phyloP scores from a whole-genome alignment of 2,113 vertebrate genomes.

The Brachionichthys hirsutus region DNA sequence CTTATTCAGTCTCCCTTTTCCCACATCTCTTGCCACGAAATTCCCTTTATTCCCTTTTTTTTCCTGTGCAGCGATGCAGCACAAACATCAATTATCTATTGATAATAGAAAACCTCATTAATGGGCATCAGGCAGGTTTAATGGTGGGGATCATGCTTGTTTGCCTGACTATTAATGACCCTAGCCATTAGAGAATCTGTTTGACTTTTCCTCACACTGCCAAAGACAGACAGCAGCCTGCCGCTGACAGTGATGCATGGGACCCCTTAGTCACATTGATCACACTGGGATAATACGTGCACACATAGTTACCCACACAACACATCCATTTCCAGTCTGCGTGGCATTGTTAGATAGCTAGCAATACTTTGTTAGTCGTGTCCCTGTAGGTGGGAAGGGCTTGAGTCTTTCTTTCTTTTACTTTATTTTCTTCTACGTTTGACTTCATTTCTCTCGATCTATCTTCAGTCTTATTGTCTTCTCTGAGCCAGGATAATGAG shows the following conservation, averaged over 20 bases:
- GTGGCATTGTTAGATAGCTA: background rate
- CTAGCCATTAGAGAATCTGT: constrained; percentile 42
- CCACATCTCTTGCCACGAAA: too few relatives aligned
- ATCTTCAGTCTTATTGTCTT: constrained; percentile 3
- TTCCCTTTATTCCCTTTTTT: too few relatives aligned
- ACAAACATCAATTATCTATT: constrained; percentile 62
- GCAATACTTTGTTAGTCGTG: too few relatives aligned
- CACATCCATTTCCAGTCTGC: constrained; percentile 15
- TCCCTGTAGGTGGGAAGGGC: constrained; percentile 27
- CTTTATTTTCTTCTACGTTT: background rate
- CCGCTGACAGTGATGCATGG: constrained; percentile 67
- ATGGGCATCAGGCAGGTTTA: constrained; percentile 51
- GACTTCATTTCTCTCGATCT: background rate
- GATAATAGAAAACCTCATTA: constrained; percentile 64
- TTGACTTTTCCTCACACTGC: constrained; percentile 51
- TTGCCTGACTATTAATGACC: constrained; percentile 59
- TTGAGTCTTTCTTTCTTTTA: constrained; percentile 6
- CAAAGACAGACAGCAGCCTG: constrained; percentile 50
- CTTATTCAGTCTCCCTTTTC: too few relatives aligned
- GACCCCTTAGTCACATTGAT: constrained; percentile 63
- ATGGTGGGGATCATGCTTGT: constrained; percentile 57
- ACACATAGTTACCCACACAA: constrained; percentile 23
- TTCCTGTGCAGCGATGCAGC: constrained; percentile 12
- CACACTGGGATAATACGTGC: constrained; percentile 40
- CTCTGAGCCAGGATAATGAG: constrained; percentile 11